Conservation (phyloP, 2,888 invertebrate genomes). For the Hypercompe scribonia region DNA sequence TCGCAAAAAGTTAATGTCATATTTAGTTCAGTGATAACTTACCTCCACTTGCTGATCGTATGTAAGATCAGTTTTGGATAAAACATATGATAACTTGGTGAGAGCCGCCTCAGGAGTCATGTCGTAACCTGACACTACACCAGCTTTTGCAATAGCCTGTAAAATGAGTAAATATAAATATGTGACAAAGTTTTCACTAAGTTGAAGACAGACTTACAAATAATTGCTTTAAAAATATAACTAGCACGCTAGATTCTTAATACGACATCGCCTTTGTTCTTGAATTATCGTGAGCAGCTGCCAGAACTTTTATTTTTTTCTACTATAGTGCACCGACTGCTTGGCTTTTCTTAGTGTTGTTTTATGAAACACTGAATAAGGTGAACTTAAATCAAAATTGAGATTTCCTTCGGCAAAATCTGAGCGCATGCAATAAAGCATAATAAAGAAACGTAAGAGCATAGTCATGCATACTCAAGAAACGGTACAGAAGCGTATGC, state of each 20-base stretch:
- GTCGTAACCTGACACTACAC: constrained; percentile 93
- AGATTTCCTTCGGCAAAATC: too few relatives aligned
- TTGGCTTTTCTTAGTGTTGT: not conserved
- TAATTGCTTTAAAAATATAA: not conserved
- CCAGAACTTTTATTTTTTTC: not conserved
- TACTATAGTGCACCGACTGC: not conserved
- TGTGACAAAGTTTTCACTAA: not conserved
- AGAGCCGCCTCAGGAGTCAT: constrained; percentile 98
- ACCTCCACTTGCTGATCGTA: constrained; percentile 89
- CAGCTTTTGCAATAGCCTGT: constrained; percentile 86
- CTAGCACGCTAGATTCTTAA: not conserved
- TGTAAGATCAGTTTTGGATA: constrained; percentile 91
- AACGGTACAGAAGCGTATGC: too few relatives aligned
- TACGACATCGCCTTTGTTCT: not conserved
- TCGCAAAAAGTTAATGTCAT: too few relatives aligned
- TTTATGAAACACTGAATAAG: not conserved
- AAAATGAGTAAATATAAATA: constrained; percentile 33
- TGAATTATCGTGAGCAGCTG: not conserved
- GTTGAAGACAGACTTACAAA: not conserved
- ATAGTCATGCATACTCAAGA: too few relatives aligned
- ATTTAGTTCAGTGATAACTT: constrained; percentile 35
- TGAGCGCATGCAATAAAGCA: too few relatives aligned
- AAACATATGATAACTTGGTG: constrained; percentile 95
- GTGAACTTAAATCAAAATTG: too few relatives aligned
- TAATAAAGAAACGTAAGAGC: too few relatives aligned